A percentile compares a stretch with the other conserved stretches of the same genome.
Evolutionary conservation across 2,113 vertebrate species (phyloP).

Genomic region (Onychostruthus taczanowskii): DNA sequence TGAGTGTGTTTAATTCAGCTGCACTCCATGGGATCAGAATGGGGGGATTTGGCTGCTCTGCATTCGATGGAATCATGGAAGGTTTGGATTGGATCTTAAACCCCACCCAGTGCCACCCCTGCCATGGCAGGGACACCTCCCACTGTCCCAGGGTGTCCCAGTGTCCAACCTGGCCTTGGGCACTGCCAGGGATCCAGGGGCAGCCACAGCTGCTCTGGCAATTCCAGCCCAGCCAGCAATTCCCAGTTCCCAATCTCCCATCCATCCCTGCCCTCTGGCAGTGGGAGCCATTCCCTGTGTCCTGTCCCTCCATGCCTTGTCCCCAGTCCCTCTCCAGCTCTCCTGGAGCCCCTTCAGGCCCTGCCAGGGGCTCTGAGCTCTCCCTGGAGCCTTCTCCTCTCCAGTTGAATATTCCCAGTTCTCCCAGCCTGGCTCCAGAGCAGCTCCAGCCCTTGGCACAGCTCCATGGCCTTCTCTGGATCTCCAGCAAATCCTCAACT

Average conservation of each 20-base stretch:
- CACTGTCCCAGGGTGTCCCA: neutral
- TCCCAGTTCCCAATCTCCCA: neutral
- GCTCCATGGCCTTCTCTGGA: fast-evolving
- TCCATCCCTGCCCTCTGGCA: neutral
- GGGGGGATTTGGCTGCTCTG: neutral
- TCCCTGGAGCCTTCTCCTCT: neutral
- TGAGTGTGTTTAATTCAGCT: neutral
- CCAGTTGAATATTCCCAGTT: neutral
- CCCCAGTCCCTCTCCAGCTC: neutral
- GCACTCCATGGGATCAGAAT: fast-evolving
- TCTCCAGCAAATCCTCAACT: neutral
- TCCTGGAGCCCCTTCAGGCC: neutral
- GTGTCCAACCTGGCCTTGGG: neutral
- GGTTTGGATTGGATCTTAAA: neutral
- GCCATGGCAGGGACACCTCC: neutral
- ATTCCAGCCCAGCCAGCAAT: neutral
- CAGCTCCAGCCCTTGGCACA: neutral
- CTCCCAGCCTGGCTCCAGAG: neutral
- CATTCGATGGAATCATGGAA: neutral
- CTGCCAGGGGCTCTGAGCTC: neutral
- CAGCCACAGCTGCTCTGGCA: neutral
- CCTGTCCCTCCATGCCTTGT: neutral
- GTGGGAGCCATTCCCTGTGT: neutral
- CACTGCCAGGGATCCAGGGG: neutral
- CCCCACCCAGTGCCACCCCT: fast-evolving